These are phyloP conservation scores for Tadarida brasiliensis DNA, from an alignment of 2,797 vertebrate genomes.

Conservation along the genomic window DNA sequence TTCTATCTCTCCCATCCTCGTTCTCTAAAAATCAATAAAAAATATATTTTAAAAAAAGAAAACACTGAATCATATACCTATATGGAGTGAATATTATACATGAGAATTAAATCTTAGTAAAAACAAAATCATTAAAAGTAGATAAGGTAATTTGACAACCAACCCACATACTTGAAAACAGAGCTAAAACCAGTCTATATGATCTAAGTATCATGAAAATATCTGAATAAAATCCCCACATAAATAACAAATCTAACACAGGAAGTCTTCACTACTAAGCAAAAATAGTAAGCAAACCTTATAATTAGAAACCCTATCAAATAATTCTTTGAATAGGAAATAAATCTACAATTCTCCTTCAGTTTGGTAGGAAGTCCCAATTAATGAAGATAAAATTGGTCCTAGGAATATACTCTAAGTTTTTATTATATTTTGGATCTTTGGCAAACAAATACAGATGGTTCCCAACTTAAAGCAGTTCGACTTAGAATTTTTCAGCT, in stretches of 20 bases:
- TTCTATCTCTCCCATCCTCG: no score
- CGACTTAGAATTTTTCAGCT: not conserved
- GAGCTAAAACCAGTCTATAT: conserved; percentile 60
- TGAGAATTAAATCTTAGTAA: not conserved
- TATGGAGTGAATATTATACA: not conserved
- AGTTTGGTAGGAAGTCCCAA: not conserved
- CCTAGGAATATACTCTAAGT: not conserved
- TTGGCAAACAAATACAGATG: not conserved
- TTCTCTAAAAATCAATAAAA: no score
- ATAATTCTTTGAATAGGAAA: not conserved
- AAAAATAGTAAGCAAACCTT: not conserved
- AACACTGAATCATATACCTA: not conserved
- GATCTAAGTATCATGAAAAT: conserved; percentile 73
- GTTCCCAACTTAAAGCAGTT: not conserved
- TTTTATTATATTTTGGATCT: not conserved
- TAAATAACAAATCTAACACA: conserved; percentile 56
- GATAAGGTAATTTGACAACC: conserved; percentile 76
- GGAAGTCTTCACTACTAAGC: not conserved
- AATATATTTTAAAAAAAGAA: no score
- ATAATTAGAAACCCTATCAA: not conserved
- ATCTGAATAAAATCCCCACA: conserved; percentile 53
- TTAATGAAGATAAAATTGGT: conserved; percentile 22
- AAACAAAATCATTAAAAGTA: not conserved
- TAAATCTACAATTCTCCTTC: not conserved
- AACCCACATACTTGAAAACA: conserved; percentile 73